Conservation (phyloP, 53 echinoderm and acorn worm species). For the Holothuria scabra region DNA sequence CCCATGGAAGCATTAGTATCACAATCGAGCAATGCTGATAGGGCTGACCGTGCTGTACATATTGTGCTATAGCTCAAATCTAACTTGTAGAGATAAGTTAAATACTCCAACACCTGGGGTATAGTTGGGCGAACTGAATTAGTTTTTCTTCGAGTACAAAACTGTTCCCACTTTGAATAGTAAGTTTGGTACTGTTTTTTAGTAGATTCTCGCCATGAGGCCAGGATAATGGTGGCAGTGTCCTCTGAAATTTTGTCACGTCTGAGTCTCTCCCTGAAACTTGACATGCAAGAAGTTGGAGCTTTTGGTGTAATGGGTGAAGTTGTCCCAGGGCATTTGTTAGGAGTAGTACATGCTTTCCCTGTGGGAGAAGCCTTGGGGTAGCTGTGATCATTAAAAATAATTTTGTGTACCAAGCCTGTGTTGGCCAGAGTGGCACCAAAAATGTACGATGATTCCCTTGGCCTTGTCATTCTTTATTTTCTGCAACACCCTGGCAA, state of each 20-base stretch:
- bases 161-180: conserved; percentile 9
- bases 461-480: not conserved
- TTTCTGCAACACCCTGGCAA: conserved; percentile 18
- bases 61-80: not conserved
- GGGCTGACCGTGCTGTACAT: no score
- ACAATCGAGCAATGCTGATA: no score
- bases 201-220: not conserved
- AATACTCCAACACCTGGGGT: conserved; percentile 11
- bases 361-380: conserved; percentile 33
- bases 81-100: not conserved
- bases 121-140: conserved; percentile 22
- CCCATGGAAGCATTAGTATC: conserved; percentile 39
- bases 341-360: not conserved
- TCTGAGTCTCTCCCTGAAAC: no score
- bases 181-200: conserved; percentile 34
- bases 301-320: no score
- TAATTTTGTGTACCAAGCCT: conserved; percentile 11
- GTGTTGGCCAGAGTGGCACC: conserved; percentile 26
- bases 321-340: not conserved
- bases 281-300: no score
- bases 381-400: conserved; percentile 16
- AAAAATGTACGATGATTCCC: not conserved
- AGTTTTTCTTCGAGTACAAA: conserved; percentile 28
- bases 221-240: conserved; percentile 10
- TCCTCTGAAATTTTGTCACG: conserved; percentile 10